A percentile compares a stretch with the other conserved stretches of the same genome.
phyloP scores from a whole-genome alignment of 1,140 invertebrate species.

The Drosophila hydei region DNA sequence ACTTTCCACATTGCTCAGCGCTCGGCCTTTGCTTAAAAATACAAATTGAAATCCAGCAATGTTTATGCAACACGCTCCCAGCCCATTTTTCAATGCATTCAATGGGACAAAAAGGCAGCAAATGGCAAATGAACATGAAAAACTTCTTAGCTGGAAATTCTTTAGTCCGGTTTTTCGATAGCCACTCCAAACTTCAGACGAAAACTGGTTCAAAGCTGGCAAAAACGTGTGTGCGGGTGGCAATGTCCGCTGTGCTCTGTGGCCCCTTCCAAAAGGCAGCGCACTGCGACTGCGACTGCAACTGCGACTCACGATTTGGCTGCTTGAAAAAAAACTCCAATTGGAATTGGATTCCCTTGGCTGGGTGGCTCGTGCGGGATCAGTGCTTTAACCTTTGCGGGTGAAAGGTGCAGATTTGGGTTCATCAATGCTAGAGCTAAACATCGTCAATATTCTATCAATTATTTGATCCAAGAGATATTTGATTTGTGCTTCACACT shows the following conservation, averaged over 20 bases:
- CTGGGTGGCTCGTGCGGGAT: constrained; percentile 67
- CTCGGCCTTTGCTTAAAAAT: too few relatives aligned
- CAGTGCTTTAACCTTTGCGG: constrained; percentile 50
- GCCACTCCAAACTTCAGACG: constrained; percentile 52
- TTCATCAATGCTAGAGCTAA: constrained; percentile 19
- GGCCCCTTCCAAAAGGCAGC: neutral
- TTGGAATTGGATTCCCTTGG: constrained; percentile 46
- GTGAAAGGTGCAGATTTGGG: constrained; percentile 56
- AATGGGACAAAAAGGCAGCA: constrained; percentile 38
- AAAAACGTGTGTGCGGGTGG: constrained; percentile 65
- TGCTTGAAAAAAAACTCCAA: too few relatives aligned
- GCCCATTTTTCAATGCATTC: constrained; percentile 13
- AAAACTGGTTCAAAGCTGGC: constrained; percentile 71
- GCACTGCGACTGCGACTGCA: too few relatives aligned
- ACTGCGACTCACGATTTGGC: constrained; percentile 56
- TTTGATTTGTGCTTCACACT: constrained; percentile 71
- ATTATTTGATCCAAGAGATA: constrained; percentile 70
- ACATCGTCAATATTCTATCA: constrained; percentile 71
- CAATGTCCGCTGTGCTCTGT: constrained; percentile 27
- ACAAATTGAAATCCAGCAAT: neutral
- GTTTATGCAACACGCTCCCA: neutral
- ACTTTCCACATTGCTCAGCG: too few relatives aligned
- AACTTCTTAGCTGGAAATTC: constrained; percentile 73
- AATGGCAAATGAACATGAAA: constrained; percentile 76
- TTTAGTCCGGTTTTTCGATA: constrained; percentile 71